Base-by-base conservation (phyloP, 2,797 vertebrate species). In the Danio choprae region DNA sequence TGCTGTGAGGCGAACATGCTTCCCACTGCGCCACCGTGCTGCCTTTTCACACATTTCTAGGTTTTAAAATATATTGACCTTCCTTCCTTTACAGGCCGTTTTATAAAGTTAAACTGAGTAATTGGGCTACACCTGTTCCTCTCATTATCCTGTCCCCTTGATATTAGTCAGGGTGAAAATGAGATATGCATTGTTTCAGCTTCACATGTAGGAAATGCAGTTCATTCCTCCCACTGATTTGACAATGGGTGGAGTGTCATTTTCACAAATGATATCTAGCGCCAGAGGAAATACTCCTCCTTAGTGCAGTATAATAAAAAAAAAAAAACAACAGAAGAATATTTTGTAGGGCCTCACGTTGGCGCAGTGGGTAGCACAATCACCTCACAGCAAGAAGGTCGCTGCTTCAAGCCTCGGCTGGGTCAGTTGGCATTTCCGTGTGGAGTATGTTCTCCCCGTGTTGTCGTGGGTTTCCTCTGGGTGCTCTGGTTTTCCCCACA, bases 41-140 rank as follows among this genome's bases (percentile, higher is more conserved):
- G n/a, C n/a, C n/a, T n/a, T 81, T 76, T 55, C 48, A 50, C 50
- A 84, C 15, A 67, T 60, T 64, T 85, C 41, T 9, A 56, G 63
- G 60, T 70, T 70, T 15, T 29, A 74, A 84, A 84, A 55, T 80
- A 74, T 77, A 55, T 50, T 69, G 82, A 79, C 85, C 77, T 86
- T 85, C 73, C 84, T 85, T 86, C 74, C 56, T 53, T 81, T 79
- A 74, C 43, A 48, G 13, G 48, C n/a, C 2, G 60, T 59, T 84
- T 89, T 82, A 84, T 89, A 79, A 79, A 15, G 20, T 83, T 84
- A 64, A 81, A 80, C 80, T 68, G 62, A 18, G 82, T 88, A 86
- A 85, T 86, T 69, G 85, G 85, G 74, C 69, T 4, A 58, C 83
- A 84, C 79, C 78, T 72, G 13, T 87, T 89, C 87, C 81, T 82